Conservation (phyloP, 2,797 vertebrate species). For the Spinibarbus caldwelli region DNA sequence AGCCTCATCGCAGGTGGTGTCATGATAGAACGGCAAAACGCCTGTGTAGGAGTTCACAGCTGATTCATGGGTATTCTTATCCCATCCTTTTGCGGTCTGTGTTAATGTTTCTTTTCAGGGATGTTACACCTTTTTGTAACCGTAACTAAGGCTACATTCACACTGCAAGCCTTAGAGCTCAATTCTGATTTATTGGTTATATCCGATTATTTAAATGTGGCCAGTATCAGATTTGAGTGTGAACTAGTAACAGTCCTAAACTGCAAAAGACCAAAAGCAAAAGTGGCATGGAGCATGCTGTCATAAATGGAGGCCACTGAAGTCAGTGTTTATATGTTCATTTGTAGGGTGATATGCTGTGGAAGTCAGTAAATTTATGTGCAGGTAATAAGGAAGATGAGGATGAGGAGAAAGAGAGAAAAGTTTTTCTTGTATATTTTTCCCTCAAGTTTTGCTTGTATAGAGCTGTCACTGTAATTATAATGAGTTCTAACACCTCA, state of each 20-base stretch:
- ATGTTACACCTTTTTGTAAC: conserved; percentile 29
- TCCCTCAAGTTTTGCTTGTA: background rate
- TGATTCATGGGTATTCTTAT: conserved; percentile 44
- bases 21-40: conserved; percentile 1
- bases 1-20: conserved; percentile 35
- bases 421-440: background rate
- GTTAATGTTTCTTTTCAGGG: conserved; percentile 9
- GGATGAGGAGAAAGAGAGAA: background rate
- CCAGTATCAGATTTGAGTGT: background rate
- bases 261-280: background rate
- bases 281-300: no score
- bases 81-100: conserved; percentile 24
- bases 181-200: background rate
- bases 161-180: background rate
- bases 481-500: background rate
- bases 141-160: background rate
- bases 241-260: background rate
- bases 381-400: background rate
- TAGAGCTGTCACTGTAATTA: background rate
- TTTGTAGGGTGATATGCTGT: background rate
- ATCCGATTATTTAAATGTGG: background rate
- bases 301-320: background rate
- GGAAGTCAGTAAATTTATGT: background rate
- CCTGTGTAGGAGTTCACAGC: conserved; percentile 43
- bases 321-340: background rate